Conservation (phyloP, 2,113 vertebrate species). For the Naja naja region DNA sequence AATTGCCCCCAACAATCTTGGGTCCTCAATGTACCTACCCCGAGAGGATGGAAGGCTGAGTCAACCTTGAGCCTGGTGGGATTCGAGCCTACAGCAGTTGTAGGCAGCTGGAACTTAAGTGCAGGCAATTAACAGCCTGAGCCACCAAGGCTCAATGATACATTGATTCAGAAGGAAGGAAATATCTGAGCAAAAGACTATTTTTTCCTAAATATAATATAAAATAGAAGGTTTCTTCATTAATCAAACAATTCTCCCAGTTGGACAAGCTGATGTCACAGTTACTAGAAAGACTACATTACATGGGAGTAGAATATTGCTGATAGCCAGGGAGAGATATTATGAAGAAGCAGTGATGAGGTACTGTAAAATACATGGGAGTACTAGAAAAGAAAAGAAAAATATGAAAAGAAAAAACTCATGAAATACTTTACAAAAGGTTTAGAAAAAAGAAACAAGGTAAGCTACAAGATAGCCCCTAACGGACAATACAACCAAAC, state of each 20-base stretch:
- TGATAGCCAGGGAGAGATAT: not conserved
- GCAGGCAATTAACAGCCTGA: no score
- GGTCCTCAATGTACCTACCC: no score
- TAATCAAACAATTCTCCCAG: not conserved
- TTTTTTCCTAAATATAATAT: not conserved
- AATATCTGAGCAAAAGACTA: not conserved
- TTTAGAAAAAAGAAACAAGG: not conserved
- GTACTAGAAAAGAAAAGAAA: not conserved
- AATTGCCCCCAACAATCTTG: no score
- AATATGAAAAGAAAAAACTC: not conserved
- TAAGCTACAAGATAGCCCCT: not conserved
- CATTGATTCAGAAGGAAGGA: not conserved
- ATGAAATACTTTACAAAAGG: not conserved
- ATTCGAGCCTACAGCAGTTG: no score
- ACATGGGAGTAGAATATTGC: not conserved
- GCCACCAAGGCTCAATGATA: no score
- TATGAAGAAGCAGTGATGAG: not conserved
- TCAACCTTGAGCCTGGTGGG: no score
- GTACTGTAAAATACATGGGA: not conserved
- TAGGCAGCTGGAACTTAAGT: no score
- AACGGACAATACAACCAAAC: not conserved
- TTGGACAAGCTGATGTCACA: not conserved
- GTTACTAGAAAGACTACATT: not conserved
- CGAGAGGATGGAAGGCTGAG: no score
- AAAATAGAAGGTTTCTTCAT: not conserved